Evolutionary conservation across 2,797 vertebrate species (phyloP).

Genomic region (Sorex maritimensis): DNA sequence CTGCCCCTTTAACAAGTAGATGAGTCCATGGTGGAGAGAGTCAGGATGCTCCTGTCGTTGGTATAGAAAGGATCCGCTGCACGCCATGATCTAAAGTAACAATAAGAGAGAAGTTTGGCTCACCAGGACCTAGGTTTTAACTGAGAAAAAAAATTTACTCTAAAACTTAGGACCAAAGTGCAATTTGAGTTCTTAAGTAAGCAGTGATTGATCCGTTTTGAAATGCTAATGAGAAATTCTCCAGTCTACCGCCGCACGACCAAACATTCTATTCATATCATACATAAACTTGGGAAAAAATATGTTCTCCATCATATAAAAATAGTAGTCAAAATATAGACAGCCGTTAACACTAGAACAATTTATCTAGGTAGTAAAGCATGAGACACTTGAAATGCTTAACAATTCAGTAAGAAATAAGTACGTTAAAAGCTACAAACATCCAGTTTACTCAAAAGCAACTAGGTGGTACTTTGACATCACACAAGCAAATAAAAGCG

Average conservation of each 20-base stretch:
- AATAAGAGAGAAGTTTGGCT: slow-evolving; percentile 93
- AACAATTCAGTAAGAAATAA: slow-evolving; percentile 61
- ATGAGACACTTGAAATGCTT: slow-evolving; percentile 63
- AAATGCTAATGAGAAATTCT: slow-evolving; percentile 62
- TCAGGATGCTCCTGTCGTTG: slow-evolving; percentile 98
- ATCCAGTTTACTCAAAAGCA: slow-evolving; percentile 70
- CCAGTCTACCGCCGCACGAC: slow-evolving; percentile 23
- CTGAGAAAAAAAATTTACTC: slow-evolving; percentile 69
- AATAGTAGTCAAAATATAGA: slow-evolving; percentile 67
- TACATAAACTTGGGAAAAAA: slow-evolving; percentile 72
- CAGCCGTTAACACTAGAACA: slow-evolving; percentile 54
- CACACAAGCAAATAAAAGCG: slow-evolving; percentile 56
- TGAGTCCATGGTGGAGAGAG: slow-evolving; percentile 95
- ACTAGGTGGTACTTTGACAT: slow-evolving; percentile 49
- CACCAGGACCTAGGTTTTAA: slow-evolving; percentile 83
- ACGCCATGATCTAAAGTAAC: slow-evolving; percentile 97
- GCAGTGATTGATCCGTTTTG: slow-evolving; percentile 63
- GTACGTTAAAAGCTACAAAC: slow-evolving; percentile 28
- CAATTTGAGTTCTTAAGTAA: slow-evolving; percentile 73
- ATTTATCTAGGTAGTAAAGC: slow-evolving; percentile 50
- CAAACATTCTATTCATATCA: slow-evolving; percentile 52
- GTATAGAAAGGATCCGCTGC: slow-evolving; percentile 95
- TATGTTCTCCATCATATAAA: slow-evolving; percentile 73
- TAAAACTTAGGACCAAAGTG: slow-evolving; percentile 73
- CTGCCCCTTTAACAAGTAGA: slow-evolving; percentile 90